phyloP scores from a whole-genome alignment of 64 coral and sea anemone genomes.

The Trachythela sp. region DNA sequence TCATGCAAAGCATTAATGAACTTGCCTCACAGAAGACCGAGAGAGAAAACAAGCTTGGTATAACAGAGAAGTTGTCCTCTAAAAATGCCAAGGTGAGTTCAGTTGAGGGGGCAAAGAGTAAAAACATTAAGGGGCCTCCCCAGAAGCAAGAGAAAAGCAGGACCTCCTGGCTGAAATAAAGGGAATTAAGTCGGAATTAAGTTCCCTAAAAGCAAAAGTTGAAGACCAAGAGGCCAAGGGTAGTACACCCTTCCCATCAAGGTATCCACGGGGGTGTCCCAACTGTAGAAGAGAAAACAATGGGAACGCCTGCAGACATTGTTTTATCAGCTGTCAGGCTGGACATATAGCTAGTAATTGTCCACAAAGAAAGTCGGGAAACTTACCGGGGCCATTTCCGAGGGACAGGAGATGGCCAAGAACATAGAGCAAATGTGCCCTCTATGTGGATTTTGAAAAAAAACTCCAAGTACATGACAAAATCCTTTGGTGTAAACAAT shows the following conservation, averaged over 20 bases:
- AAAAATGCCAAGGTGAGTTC: not conserved
- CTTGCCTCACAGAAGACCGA: slow-evolving; percentile 21
- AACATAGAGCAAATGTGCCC: slow-evolving; percentile 33
- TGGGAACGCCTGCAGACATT: not conserved
- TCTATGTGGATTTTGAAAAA: slow-evolving; percentile 37
- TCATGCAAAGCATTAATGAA: slow-evolving; percentile 41
- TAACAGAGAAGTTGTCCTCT: not conserved
- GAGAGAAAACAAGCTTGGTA: not conserved
- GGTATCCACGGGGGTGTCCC: not conserved
- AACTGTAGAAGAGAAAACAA: not conserved
- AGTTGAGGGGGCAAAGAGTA: not conserved
- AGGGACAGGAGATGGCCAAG: slow-evolving; percentile 57
- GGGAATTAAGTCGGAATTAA: not conserved
- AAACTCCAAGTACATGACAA: slow-evolving; percentile 25
- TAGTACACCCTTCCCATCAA: not conserved
- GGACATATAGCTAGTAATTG: not conserved
- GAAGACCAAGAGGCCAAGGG: not conserved
- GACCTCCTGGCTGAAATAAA: not conserved
- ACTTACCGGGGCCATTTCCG: slow-evolving; percentile 47
- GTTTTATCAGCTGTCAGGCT: not conserved
- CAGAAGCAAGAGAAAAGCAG: not conserved
- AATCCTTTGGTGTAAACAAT: slow-evolving; percentile 49
- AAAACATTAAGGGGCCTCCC: too few relatives aligned
- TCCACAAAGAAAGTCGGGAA: not conserved
- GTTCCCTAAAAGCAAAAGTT: not conserved